Conservation (phyloP, 2,888 invertebrate species). For the Gnatocerus cornutus region DNA sequence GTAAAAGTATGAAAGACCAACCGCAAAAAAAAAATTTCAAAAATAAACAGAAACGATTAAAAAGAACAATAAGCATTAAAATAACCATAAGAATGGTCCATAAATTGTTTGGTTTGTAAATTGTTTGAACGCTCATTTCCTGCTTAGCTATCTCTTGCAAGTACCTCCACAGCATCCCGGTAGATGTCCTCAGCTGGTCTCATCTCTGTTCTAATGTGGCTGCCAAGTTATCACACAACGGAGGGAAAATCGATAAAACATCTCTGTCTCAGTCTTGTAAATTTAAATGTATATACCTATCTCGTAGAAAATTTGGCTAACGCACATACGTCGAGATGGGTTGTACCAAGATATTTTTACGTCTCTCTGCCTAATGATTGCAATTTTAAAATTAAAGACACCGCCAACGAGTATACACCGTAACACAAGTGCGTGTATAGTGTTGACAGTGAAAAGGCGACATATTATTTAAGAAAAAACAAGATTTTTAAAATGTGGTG, state of each 20-base stretch:
- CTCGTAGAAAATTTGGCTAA: conserved; percentile 63
- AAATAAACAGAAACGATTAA: too few relatives aligned
- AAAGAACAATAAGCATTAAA: too few relatives aligned
- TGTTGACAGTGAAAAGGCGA: conserved; percentile 38
- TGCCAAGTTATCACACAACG: conserved; percentile 62
- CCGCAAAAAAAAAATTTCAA: too few relatives aligned
- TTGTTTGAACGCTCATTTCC: too few relatives aligned
- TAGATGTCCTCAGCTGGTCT: conserved; percentile 61
- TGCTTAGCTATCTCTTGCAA: not conserved
- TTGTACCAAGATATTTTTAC: conserved; percentile 70
- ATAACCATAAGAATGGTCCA: too few relatives aligned
- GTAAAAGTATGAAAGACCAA: too few relatives aligned
- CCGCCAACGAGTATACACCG: conserved; percentile 47
- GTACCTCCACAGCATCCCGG: conserved; percentile 63
- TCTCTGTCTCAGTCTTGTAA: conserved; percentile 59
- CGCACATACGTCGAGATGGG: conserved; percentile 66
- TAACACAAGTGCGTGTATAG: conserved; percentile 43
- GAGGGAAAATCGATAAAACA: conserved; percentile 68
- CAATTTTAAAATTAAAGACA: conserved; percentile 67
- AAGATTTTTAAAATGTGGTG: conserved; percentile 46
- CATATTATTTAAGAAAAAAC: conserved; percentile 32
- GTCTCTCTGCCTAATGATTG: conserved; percentile 62
- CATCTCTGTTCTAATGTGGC: conserved; percentile 60
- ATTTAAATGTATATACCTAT: conserved; percentile 55
- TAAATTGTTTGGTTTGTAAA: too few relatives aligned